Evolutionary conservation across 2,888 invertebrate genomes (phyloP).

Genomic region (Sthenelais limicola): DNA sequence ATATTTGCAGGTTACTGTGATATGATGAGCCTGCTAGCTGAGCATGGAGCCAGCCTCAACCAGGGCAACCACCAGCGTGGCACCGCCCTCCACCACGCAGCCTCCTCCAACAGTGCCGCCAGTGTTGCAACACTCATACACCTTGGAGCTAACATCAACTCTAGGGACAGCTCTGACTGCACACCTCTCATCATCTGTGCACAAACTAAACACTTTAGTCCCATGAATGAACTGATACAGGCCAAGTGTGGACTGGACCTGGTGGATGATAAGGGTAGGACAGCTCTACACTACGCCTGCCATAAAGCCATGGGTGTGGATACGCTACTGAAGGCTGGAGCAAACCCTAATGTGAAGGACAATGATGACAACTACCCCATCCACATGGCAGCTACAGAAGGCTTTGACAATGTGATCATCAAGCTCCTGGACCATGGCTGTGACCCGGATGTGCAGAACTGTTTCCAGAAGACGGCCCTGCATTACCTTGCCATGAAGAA

Average conservation of each 20-base stretch:
- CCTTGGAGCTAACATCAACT: slow-evolving; percentile 56
- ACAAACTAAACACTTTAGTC: slow-evolving; percentile 41
- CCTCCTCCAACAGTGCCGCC: slow-evolving; percentile 44
- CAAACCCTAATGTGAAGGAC: slow-evolving; percentile 62
- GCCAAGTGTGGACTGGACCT: slow-evolving; percentile 54
- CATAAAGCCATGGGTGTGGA: slow-evolving; percentile 62
- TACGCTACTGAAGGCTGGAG: slow-evolving; percentile 61
- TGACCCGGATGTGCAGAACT: slow-evolving; percentile 62
- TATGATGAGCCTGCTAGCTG: background rate
- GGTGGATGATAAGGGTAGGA: slow-evolving; percentile 71
- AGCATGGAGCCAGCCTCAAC: background rate
- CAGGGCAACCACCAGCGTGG: background rate
- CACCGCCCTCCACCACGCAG: slow-evolving; percentile 28
- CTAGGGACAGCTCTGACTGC: slow-evolving; percentile 55
- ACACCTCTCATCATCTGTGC: slow-evolving; percentile 64
- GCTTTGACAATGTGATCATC: slow-evolving; percentile 63
- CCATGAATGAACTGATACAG: slow-evolving; percentile 23
- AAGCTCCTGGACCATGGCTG: slow-evolving; percentile 55
- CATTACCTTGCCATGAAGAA: slow-evolving; percentile 68
- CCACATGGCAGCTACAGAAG: slow-evolving; percentile 67
- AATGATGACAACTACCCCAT: slow-evolving; percentile 64
- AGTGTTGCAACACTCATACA: slow-evolving; percentile 56
- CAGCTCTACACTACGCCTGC: slow-evolving; percentile 73
- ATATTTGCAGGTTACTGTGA: too few relatives aligned
- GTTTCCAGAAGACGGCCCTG: slow-evolving; percentile 58